Evolutionary conservation across 2,888 invertebrate genomes (phyloP), one percentile per base, ranked within the genome.

Genomic region (Drosophila kuntzei): DNA sequence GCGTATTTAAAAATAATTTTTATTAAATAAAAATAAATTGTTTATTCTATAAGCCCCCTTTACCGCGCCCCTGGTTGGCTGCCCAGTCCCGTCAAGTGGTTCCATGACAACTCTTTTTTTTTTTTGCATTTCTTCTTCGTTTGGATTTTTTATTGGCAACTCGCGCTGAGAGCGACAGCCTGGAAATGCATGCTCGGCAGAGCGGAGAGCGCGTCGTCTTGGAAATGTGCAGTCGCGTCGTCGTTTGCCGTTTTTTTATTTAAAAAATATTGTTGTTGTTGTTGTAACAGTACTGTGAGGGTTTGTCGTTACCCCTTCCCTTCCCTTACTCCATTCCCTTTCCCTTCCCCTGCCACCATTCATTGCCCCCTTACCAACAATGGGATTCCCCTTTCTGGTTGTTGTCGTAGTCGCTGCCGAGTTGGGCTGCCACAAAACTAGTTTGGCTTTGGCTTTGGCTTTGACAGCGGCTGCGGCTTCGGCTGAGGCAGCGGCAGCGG

Each of bases 381-480:
- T 47, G 12, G 18, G 51, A 51, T 53, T 6, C 44, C 39, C 20
- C 39, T 20, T 32, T 8, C 14, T 37, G 12, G 46, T 68, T 54
- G 70, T 59, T 59, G 49, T 51, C 58, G 69, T 61, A 49, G 71
- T 61, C 36, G 57, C 29, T 29, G 64, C 44, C 82, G 74, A 54
- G 71, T 71, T 68, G 76, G 81, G 78, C 69, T 79, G 79, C 79
- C 79, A n/a, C 83, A 84, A 84, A 84, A 84, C 83, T 84, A 84
- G 83, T 84, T 84, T 82, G 84, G 81, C 83, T 83, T 81, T 82
- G 83, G 81, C 83, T 82, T 81, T 87, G 81, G 87, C 71, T 87
- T 81, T 82, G 84, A 74, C 77, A 63, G 77, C 76, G 39, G 16
- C 71, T 46, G 55, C 37, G 16, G 20, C 49, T 2, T 16, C 34